Evolutionary conservation across 1,140 invertebrate genomes (phyloP), one percentile per base, ranked within the genome.

Genomic region (Danaus melanippus): DNA sequence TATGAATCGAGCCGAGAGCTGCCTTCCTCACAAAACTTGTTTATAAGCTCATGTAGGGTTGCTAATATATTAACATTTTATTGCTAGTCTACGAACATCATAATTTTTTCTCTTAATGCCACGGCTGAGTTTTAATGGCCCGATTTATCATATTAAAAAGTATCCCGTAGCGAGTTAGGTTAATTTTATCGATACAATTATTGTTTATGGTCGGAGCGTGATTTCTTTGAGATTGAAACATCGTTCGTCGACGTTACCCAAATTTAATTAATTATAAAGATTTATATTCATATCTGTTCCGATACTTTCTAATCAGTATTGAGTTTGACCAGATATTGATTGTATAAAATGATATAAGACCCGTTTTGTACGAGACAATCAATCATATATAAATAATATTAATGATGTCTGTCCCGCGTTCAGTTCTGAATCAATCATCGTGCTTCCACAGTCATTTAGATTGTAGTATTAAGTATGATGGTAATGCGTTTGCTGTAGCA

Each of bases 11-110:
- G 67, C 61, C 46, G 63, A 63, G 72, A 76, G 76, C 66, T 79
- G 76, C 76, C 78, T 82, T 83, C 76, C 74, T 79, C 75, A 80
- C 78, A 78, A 79, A 79, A 79, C 64, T 84, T 77, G 78, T 83
- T 84, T 83, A 84, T 81, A 68, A 65, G 71, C 50, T 52, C 63
- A 53, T 55, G 56, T 73, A 83, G 79, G 83, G 81, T 66, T 84
- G 79, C 72, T 76, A 74, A 74, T 76, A 74, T 75, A 79, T 76
- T 78, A 74, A 71, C 64, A 64, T 74, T 76, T 76, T 79, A 76
- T 71, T 74, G 69, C 70, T 66, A 60, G 60, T 65, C 64, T 71
- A 70, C 64, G 67, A 66, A 78, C 72, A 72, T 80, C 74, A 78
- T 80, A 76, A 80, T 80, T 80, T 77, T 66, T 60, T 62, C 71